Evolutionary conservation across 1,140 invertebrate species (phyloP).

Genomic region (Drosophila melanogaster): Release_6_plus_ISO1_MT NT_037436.4:6936001-6936500

Average conservation of each 20-base stretch:
- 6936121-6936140: too few species aligned
- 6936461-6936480: constrained; percentile 80
- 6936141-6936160: neutral
- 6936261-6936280: constrained; percentile 9
- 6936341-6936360: constrained; percentile 63
- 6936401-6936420: constrained; percentile 5
- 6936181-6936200: neutral
- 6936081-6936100: neutral
- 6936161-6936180: neutral
- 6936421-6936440: constrained; percentile 1
- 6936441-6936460: constrained; percentile 75
- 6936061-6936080: constrained; percentile 24
- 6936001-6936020: constrained; percentile 81
- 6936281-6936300: constrained; percentile 45
- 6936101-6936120: neutral
- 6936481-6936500: constrained; percentile 80
- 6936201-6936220: constrained; percentile 5
- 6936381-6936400: constrained; percentile 52
- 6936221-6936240: constrained; percentile 13
- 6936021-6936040: constrained; percentile 25
- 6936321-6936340: constrained; percentile 81
- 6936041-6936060: constrained; percentile 11
- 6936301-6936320: constrained; percentile 41
- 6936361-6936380: constrained; percentile 79
- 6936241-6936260: constrained; percentile 2